Evolutionary conservation across 2,888 invertebrate genomes (phyloP), one percentile per base, ranked within the genome.

Genomic region (Lasiommata megera): DNA sequence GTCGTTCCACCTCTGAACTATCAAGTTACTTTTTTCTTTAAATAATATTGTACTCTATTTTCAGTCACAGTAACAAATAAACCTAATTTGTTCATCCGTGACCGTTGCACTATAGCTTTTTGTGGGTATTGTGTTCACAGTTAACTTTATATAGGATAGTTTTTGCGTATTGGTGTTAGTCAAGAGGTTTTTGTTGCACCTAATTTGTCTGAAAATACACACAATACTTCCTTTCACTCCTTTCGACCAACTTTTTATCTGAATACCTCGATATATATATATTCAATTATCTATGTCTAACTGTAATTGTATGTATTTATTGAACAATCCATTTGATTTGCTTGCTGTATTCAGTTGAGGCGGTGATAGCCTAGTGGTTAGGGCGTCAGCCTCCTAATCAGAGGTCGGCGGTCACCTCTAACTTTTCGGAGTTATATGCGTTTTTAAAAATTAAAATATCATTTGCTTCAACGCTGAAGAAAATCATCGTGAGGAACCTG

Each of bases 171-270:
- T 38, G 18, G 9, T 14, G 16, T 23, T 23, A 14, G 14, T 23
- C 17, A 18, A 50, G 38, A 18, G 38, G 50, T 51, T 51, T 51
- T 38, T 51, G 16, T 29, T 29, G 6, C 18, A 36, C 17, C n/a
- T 36, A 17, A 48, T 18, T 48, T 37, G 9, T 18, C 9, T 9
- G 8, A 37, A 40, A 28, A 40, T 38, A 51, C 37, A 38, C 38
- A 12, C 12, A 16, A n/a, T 38, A 31, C 6, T 16, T 9, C 38
- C 51, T 29, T 51, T 51, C 40, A 51, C 50, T 38, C 0, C 28
- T 36, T 9, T 12, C 8, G 16, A 6, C 1, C 1, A 7, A 23
- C 23, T 43, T 18, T 17, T 11, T 44, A 34, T 9, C n/a, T 41
- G n/a, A 16, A 12, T 31, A 18, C 12, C 3, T 34, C 1, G 31